These are phyloP conservation scores for Drosophila insularis DNA, from an alignment of 1,140 invertebrate species.

Conservation along the genomic window DNA sequence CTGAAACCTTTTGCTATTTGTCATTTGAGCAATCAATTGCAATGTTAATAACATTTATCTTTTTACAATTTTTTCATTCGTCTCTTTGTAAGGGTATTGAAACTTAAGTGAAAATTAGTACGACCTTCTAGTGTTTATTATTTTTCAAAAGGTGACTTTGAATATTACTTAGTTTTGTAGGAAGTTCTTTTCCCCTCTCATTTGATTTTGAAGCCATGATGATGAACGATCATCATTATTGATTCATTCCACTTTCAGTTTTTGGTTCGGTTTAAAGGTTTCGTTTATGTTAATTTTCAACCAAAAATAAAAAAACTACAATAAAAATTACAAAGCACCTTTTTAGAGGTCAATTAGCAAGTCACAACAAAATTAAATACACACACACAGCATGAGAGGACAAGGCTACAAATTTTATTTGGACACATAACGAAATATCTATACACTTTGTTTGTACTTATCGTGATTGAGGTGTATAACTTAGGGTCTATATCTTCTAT, in stretches of 20 bases:
- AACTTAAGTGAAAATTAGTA: neutral
- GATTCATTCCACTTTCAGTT: conserved; percentile 49
- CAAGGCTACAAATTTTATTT: neutral
- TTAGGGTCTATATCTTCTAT: too few relatives aligned
- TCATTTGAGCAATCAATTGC: too few relatives aligned
- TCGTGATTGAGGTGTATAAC: too few relatives aligned
- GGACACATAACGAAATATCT: neutral
- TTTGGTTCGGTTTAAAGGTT: conserved; percentile 37
- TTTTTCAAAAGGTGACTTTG: neutral
- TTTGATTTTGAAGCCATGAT: neutral
- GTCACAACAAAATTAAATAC: conserved; percentile 41
- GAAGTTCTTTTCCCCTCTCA: neutral
- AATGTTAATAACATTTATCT: neutral
- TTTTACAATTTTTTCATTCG: neutral
- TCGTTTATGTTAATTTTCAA: conserved; percentile 55
- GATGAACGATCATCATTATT: neutral
- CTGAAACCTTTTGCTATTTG: too few relatives aligned
- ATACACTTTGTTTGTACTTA: neutral
- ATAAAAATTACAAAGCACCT: conserved; percentile 48
- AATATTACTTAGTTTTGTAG: neutral
- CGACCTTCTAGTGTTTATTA: neutral
- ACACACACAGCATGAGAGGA: conserved; percentile 19
- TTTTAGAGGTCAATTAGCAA: conserved; percentile 75
- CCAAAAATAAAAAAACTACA: conserved; percentile 3
- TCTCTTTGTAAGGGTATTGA: neutral